Percentiles rank a stretch among this genome's conserved stretches.
phyloP scores from a whole-genome alignment of 2,113 vertebrate genomes.

The Empidonax traillii region DNA sequence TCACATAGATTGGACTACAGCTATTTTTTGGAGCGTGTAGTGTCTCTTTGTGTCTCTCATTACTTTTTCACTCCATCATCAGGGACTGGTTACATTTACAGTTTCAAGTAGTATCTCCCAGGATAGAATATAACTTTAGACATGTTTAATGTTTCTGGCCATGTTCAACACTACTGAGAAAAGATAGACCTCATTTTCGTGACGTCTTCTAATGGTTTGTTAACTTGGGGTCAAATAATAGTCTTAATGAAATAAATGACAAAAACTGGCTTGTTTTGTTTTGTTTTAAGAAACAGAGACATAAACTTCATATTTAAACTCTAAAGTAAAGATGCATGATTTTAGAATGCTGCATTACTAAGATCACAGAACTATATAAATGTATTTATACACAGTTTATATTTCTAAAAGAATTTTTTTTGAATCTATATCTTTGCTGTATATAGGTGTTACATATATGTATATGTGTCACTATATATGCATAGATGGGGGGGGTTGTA shows the following conservation, averaged over 20 bases:
- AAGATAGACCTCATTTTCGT: neutral
- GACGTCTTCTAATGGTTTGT: neutral
- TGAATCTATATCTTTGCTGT: neutral
- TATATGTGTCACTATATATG: neutral
- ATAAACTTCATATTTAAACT: neutral
- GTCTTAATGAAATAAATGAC: neutral
- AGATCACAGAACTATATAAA: neutral
- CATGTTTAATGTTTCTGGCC: neutral
- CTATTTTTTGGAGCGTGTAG: neutral
- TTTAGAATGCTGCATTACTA: neutral
- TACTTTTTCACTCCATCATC: neutral
- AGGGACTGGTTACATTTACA: neutral
- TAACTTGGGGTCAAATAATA: neutral
- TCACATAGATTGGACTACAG: neutral
- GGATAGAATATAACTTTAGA: neutral
- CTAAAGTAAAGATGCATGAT: neutral
- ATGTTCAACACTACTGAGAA: neutral
- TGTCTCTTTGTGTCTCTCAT: neutral
- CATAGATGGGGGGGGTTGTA: neutral
- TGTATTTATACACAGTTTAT: neutral
- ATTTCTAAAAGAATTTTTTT: neutral
- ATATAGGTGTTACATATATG: neutral
- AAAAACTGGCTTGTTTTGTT: neutral
- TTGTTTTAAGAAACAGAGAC: neutral
- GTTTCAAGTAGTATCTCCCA: neutral